Conservation (phyloP, 2,888 invertebrate species). For the Lochmaea capreae region DNA sequence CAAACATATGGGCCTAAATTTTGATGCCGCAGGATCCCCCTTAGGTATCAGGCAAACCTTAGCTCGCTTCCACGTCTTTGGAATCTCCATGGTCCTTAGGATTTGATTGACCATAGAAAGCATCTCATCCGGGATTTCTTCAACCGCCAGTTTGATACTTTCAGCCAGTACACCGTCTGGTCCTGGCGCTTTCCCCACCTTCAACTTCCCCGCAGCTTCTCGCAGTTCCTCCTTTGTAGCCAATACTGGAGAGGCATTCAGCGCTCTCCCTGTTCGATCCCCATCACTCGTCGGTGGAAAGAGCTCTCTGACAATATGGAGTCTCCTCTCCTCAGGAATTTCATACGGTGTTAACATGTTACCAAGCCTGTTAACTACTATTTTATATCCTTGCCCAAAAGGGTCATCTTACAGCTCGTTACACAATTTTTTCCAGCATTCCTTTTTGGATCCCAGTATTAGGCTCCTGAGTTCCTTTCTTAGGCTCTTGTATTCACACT, state of each 20-base stretch:
- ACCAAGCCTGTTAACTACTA: background rate
- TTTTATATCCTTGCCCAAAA: slow-evolving; percentile 1
- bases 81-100: too few relatives aligned
- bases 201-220: slow-evolving; percentile 3
- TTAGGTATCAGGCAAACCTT: too few relatives aligned
- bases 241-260: background rate
- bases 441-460: slow-evolving; percentile 11
- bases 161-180: too few relatives aligned
- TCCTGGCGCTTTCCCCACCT: background rate
- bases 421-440: slow-evolving; percentile 14
- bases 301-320: background rate
- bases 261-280: background rate
- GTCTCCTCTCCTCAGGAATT: background rate
- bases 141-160: too few relatives aligned
- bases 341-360: too few relatives aligned
- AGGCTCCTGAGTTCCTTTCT: slow-evolving; percentile 12
- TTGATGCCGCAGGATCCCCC: too few relatives aligned
- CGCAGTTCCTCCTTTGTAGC: slow-evolving; percentile 1
- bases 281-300: background rate
- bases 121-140: too few relatives aligned
- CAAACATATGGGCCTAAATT: too few relatives aligned
- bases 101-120: too few relatives aligned
- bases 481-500: background rate
- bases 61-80: background rate
- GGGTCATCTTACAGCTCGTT: slow-evolving; percentile 5